Evolutionary conservation across 2,888 invertebrate genomes (phyloP), one percentile per base, ranked within the genome.

Genomic region (Cephonodes hylas): DNA sequence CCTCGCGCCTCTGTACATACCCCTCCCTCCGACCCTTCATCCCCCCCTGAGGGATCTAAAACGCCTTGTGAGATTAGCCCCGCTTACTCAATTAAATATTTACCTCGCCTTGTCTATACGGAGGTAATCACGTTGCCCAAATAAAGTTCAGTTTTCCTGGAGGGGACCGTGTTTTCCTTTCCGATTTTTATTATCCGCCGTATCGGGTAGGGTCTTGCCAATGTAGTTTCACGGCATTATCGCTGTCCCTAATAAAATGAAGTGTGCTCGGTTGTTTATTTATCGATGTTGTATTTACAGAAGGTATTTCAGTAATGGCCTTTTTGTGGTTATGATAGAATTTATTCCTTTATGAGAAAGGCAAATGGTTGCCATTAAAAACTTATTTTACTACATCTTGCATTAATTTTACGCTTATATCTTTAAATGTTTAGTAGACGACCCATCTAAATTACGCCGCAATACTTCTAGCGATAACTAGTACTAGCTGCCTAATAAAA

Each of bases 61-160:
- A 71, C 72, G 74, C 73, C 74, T 77, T 66, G 66, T 71, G 74
- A 81, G 78, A 81, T 77, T 79, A 77, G 74, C 74, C 73, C 73
- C 71, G 73, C 70, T 73, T 71, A 73, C 70, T 69, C 69, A 74
- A 76, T 81, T 76, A 79, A 79, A 77, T 81, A 81, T 81, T 78
- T 70, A 81, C 64, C 60, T 63, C 42, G 63, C 66, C 61, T 61
- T 65, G 67, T 70, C 71, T 72, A 68, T 65, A 67, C 67, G 62
- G 10, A 63, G 59, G 59, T 57, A 60, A 67, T 61, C 61, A 57
- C 27, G 58, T 44, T 61, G 46, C 42, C 27, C 56, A 38, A 70
- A 70, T 69, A 70, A 71, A 71, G 38, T 67, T 67, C 20, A 31
- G 27, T 57, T 61, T 61, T 46, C 46, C 42, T 62, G 31, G 61